Evolutionary conservation across 2,888 invertebrate genomes (phyloP).

Genomic region (Phymatocera aterrima): DNA sequence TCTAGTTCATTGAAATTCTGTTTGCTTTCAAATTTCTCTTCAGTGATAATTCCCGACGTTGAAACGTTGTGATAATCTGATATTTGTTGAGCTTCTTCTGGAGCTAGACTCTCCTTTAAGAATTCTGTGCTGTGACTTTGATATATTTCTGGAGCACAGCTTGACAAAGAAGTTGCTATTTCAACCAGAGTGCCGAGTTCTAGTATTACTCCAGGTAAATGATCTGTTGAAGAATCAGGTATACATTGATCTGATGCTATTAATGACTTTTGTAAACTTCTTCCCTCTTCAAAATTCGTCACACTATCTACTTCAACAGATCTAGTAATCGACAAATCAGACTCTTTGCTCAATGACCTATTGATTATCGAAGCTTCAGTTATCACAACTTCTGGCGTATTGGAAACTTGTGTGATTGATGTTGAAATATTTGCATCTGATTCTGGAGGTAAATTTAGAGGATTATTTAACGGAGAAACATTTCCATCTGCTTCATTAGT

Average conservation of each 20-base stretch:
- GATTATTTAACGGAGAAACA: conserved; percentile 19
- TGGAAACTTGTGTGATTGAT: background rate
- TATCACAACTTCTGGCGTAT: background rate
- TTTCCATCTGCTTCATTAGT: background rate
- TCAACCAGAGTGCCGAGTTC: background rate
- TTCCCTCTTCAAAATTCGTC: background rate
- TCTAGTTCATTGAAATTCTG: background rate
- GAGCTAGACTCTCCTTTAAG: conserved; percentile 1
- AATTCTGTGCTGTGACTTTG: background rate
- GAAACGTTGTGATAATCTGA: conserved; percentile 20
- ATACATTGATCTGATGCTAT: background rate
- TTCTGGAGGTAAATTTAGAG: conserved; percentile 31
- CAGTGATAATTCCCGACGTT: background rate
- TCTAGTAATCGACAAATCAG: background rate
- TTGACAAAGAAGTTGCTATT: background rate
- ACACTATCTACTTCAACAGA: conserved; percentile 12
- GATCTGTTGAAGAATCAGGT: conserved; percentile 34
- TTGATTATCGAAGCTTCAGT: background rate
- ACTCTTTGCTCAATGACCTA: background rate
- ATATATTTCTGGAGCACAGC: background rate
- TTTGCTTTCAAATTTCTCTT: conserved; percentile 10
- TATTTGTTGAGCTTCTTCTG: background rate
- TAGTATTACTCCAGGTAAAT: background rate
- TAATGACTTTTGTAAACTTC: background rate
- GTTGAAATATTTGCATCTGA: background rate